Evolutionary conservation across 2,888 invertebrate genomes (phyloP), one percentile per base, ranked within the genome.

Genomic region (Phoenoteleia sp.): DNA sequence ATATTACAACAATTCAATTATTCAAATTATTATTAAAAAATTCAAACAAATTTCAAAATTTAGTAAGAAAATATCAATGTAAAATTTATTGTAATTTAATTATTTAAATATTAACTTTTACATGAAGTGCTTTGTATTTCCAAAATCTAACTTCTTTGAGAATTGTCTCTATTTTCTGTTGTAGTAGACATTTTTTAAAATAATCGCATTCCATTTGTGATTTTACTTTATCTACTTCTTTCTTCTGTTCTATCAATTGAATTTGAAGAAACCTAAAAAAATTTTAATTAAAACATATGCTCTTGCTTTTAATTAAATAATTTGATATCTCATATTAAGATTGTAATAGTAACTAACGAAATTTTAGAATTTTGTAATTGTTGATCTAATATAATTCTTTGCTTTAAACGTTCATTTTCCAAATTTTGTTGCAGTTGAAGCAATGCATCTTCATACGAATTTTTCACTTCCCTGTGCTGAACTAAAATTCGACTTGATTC

Each of bases 221-320:
- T 3, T 83, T 84, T 13, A 92, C 79, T 39, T 91, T 90, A 36
- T 90, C 88, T 3, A 90, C 66, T 81, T 92, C 89, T 62, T 89
- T 90, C 9, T 84, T 90, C 27, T 92, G 80, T 13, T 85, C 81
- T 13, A 47, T 36, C 3, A 85, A 11, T 75, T 83, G 77, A 15
- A 71, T 62, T 83, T 92, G 89, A n/a, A 91, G 86, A 45, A 89
- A 93, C 36, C 92, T 93, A 52, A 39, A 77, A 86, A 71, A n/a
- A 23, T 33, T 33, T 56, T 19, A 15, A 29, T 56, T 29, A 62
- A 11, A 21, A 71, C 25, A 25, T n/a, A 56, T 33, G 36, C 58
- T 15, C 7, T 25, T 29, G 13, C 19, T 17, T 67, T 3, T 2
- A 39, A 36, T 25, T 67, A 69, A 39, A 42, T 58, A 21, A n/a